These are phyloP conservation scores for Sphaerodactylus townsendi DNA, from an alignment of 2,113 vertebrate species.

Conservation along the genomic window DNA sequence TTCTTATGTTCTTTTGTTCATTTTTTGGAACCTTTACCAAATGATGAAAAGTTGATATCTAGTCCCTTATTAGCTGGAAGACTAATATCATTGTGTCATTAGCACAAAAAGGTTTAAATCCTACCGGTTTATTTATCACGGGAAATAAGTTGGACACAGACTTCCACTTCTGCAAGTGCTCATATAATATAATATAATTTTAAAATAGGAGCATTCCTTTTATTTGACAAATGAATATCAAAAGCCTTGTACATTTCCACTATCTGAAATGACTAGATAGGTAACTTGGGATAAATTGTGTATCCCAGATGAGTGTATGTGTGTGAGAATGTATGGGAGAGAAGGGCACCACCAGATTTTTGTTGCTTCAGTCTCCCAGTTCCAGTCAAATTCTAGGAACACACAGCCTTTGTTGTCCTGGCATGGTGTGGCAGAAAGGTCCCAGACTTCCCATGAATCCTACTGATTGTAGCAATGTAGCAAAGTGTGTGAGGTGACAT, in stretches of 20 bases:
- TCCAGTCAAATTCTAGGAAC: slow-evolving; percentile 61
- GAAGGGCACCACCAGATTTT: slow-evolving; percentile 41
- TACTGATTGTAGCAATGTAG: slow-evolving; percentile 41
- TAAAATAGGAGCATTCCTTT: not conserved
- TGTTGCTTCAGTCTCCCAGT: slow-evolving; percentile 65
- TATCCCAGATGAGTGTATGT: not conserved
- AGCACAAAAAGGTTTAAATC: not conserved
- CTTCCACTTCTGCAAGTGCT: not conserved
- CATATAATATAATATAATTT: not conserved
- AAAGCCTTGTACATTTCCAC: not conserved
- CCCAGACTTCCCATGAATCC: slow-evolving; percentile 62
- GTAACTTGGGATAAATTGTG: not conserved
- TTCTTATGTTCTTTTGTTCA: too few species aligned
- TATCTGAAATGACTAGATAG: not conserved
- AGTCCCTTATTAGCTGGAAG: not conserved
- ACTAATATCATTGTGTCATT: not conserved
- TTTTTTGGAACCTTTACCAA: too few species aligned
- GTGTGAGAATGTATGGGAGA: not conserved
- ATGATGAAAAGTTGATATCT: too few species aligned
- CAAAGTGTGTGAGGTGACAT: slow-evolving; percentile 69
- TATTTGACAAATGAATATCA: not conserved
- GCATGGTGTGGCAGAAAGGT: slow-evolving; percentile 52
- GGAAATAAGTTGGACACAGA: not conserved
- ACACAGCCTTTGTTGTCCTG: slow-evolving; percentile 63
- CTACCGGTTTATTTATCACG: not conserved